These are phyloP conservation scores for Chironex yamaguchii DNA, from an alignment of 30 jellyfish, hydroid and myxozoan genomes.

Conservation along the genomic window DNA sequence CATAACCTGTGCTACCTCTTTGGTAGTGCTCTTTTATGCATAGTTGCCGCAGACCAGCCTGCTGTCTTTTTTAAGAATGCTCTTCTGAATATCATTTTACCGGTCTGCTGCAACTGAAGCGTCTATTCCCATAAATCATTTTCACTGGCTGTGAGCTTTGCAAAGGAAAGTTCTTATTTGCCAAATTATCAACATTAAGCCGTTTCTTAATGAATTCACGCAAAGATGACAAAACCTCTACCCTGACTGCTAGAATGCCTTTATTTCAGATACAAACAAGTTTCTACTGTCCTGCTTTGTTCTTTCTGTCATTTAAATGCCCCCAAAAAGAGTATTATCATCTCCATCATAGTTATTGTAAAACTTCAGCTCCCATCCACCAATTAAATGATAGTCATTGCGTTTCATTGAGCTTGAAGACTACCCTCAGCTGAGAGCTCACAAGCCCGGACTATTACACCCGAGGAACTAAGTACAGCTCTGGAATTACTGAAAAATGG, in stretches of 20 bases:
- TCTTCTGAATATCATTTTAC: conserved; percentile 31
- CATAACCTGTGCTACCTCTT: conserved; percentile 48
- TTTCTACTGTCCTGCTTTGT: neutral
- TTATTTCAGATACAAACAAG: conserved; percentile 10
- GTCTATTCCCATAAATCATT: neutral
- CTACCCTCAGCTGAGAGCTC: too few relatives aligned
- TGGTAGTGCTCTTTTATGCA: conserved; percentile 43
- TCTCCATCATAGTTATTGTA: neutral
- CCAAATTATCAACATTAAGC: conserved; percentile 15
- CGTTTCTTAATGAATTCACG: neutral
- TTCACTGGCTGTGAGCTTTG: neutral
- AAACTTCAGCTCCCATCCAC: conserved; percentile 15
- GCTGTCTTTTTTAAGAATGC: conserved; percentile 35
- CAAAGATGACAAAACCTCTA: conserved; percentile 15
- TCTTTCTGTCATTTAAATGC: conserved; percentile 1
- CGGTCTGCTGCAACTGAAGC: conserved; percentile 32
- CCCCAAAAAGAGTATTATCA: neutral
- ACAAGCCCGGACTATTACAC: too few relatives aligned
- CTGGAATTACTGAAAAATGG: too few relatives aligned
- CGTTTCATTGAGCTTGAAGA: too few relatives aligned
- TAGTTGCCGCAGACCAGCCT: conserved; percentile 6
- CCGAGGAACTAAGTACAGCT: too few relatives aligned
- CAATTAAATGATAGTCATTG: neutral
- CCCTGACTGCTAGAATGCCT: conserved; percentile 24
- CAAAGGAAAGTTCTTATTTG: neutral